Evolutionary conservation across 2,113 vertebrate species (phyloP).

Genomic region (Psilopogon haemacephalus): DNA sequence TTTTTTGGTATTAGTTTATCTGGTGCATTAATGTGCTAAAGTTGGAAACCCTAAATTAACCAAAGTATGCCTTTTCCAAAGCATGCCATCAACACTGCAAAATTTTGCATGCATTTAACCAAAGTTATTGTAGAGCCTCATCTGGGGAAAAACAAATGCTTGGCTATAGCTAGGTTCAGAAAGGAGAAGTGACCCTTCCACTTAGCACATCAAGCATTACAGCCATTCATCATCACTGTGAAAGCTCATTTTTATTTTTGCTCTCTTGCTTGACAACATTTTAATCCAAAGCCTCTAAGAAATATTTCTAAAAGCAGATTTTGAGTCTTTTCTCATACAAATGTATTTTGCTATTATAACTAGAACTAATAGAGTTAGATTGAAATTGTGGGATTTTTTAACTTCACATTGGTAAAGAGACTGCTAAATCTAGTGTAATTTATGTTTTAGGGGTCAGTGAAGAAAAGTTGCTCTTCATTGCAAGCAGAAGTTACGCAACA

Average conservation of each 20-base stretch:
- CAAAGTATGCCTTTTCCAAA: background rate
- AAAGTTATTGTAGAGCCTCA: background rate
- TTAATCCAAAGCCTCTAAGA: background rate
- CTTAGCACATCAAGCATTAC: background rate
- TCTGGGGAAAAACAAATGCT: background rate
- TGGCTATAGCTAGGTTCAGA: background rate
- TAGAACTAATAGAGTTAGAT: background rate
- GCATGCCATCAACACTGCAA: background rate
- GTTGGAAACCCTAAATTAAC: background rate
- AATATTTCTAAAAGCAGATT: background rate
- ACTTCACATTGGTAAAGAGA: background rate
- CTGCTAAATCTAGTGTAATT: background rate
- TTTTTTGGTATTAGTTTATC: background rate
- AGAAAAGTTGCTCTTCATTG: background rate
- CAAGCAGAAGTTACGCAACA: background rate
- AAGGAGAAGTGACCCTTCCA: accelerated
- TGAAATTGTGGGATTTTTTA: background rate
- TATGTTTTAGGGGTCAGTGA: background rate
- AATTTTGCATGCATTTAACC: accelerated
- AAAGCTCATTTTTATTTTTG: background rate
- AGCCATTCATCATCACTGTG: background rate
- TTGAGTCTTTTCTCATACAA: background rate
- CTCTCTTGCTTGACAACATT: background rate
- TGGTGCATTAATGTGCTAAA: background rate
- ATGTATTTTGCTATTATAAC: background rate